These are phyloP conservation scores for Eretmocerus hayati DNA, from an alignment of 2,888 invertebrate species.

Conservation along the genomic window DNA sequence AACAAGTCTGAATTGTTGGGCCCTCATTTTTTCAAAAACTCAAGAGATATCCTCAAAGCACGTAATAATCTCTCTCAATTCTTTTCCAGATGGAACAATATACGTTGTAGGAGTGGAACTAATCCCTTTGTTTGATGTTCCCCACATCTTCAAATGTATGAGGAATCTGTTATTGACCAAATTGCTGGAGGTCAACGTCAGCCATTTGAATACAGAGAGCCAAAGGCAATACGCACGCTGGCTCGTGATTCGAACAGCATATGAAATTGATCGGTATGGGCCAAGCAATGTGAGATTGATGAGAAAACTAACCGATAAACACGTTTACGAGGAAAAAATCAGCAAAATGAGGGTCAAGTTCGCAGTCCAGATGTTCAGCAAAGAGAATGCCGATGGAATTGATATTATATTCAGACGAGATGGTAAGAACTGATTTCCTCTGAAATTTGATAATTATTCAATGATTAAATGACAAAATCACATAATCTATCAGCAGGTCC, in stretches of 20 bases:
- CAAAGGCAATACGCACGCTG: background rate
- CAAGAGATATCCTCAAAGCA: too few species aligned
- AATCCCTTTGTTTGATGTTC: constrained; percentile 20
- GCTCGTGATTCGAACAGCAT: background rate
- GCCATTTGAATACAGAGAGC: background rate
- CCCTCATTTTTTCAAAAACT: too few species aligned
- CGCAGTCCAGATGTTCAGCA: constrained; percentile 6
- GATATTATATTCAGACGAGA: background rate
- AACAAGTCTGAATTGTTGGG: too few species aligned
- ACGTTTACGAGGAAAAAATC: constrained; percentile 3
- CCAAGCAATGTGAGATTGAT: background rate
- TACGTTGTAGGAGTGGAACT: constrained; percentile 11
- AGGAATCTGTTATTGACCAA: constrained; percentile 18
- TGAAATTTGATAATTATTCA: background rate
- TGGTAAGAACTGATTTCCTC: background rate
- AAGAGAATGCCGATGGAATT: background rate
- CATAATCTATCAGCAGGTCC: background rate
- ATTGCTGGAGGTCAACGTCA: constrained; percentile 6
- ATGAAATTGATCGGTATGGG: background rate
- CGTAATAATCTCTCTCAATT: too few species aligned
- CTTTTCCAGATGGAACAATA: constrained; percentile 12
- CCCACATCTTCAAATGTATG: constrained; percentile 20
- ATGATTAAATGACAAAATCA: background rate
- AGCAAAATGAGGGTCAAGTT: constrained; percentile 5
- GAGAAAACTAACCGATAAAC: constrained; percentile 8